These are phyloP conservation scores for Grammomys dolichurus DNA, from an alignment of 2,113 vertebrate genomes.

Conservation along the genomic window DNA sequence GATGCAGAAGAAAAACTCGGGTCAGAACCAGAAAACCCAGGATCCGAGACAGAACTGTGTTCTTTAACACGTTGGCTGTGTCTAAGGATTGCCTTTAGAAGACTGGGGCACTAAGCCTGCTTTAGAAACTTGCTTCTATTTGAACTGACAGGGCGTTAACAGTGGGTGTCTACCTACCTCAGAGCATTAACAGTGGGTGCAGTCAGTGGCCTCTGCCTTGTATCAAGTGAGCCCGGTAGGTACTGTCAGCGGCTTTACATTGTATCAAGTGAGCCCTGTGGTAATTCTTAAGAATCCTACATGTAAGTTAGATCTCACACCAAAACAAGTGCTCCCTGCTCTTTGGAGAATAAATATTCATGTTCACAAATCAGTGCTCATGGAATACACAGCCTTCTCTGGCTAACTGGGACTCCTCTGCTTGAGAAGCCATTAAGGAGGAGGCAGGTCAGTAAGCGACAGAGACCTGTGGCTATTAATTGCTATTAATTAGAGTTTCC, in stretches of 20 bases:
- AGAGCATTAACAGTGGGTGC: too few species aligned
- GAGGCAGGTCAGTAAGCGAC: background rate
- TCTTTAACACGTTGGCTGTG: background rate
- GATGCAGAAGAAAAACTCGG: background rate
- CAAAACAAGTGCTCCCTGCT: constrained; percentile 47
- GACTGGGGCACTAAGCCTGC: background rate
- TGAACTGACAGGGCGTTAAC: constrained; percentile 2
- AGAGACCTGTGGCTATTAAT: background rate
- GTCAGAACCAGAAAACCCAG: background rate
- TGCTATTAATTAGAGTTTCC: background rate
- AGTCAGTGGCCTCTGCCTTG: background rate
- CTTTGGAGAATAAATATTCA: background rate
- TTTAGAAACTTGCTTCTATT: background rate
- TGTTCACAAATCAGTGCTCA: constrained; percentile 45
- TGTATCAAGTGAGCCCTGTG: background rate
- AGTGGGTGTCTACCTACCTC: background rate
- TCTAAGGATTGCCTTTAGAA: constrained; percentile 1
- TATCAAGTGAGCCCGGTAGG: background rate
- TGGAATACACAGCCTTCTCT: background rate
- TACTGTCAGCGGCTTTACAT: background rate
- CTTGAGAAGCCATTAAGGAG: constrained; percentile 30
- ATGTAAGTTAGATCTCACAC: constrained; percentile 57
- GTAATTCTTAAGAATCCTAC: constrained; percentile 5
- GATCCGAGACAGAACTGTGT: background rate
- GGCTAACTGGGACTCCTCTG: constrained; percentile 26